Evolutionary conservation across 2,113 vertebrate species (phyloP).

Genomic region (Pao palembangensis): DNA sequence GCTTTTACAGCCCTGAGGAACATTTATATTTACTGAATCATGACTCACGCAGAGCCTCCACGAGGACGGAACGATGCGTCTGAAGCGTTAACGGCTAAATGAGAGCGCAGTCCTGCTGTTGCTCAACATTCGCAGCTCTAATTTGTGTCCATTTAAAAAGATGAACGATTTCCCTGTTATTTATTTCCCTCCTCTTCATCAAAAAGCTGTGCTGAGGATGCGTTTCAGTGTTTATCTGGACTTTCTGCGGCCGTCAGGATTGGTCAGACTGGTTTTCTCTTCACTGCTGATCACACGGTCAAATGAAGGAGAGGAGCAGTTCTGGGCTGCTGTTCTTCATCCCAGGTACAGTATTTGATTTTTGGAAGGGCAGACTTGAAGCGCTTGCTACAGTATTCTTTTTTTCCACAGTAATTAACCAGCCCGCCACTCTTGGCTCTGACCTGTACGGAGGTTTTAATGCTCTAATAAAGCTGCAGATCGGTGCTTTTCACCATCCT

Average conservation of each 20-base stretch:
- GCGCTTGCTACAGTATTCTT: too few species aligned
- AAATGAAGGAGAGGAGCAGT: too few species aligned
- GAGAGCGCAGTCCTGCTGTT: constrained; percentile 37
- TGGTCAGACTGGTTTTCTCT: too few species aligned
- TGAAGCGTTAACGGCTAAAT: constrained; percentile 30
- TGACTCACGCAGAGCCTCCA: constrained; percentile 2
- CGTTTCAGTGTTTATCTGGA: not conserved
- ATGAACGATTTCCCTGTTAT: not conserved
- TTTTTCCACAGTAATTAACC: too few species aligned
- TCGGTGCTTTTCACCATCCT: too few species aligned
- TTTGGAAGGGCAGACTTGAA: too few species aligned
- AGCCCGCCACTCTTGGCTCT: too few species aligned
- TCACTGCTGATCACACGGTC: too few species aligned
- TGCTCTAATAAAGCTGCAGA: too few species aligned
- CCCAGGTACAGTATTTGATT: too few species aligned
- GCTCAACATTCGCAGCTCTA: constrained; percentile 17
- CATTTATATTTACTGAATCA: constrained; percentile 47
- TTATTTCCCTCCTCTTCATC: constrained; percentile 6
- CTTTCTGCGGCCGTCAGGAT: not conserved
- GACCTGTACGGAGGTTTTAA: too few species aligned
- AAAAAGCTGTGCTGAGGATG: constrained; percentile 7
- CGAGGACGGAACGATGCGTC: constrained; percentile 35
- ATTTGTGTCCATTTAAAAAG: constrained; percentile 8
- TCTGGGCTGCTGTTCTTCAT: too few species aligned
- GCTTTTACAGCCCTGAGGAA: constrained; percentile 16